Conservation (phyloP, 2,113 vertebrate species). For the Xiphophorus maculatus region DNA sequence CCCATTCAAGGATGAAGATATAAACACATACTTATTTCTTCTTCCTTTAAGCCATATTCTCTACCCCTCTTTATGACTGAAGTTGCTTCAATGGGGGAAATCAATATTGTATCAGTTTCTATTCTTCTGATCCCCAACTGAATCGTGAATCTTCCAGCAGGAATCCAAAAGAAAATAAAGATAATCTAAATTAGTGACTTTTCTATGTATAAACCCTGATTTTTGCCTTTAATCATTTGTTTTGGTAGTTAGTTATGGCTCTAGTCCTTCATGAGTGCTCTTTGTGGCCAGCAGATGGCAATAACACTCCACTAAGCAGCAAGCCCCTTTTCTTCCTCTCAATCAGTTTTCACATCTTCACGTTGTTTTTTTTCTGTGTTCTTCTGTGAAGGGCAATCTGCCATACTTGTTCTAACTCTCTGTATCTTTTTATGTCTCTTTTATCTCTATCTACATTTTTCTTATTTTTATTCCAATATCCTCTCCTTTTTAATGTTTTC, state of each 20-base stretch:
- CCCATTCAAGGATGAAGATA: background rate
- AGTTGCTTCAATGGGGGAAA: slow-evolving; percentile 25
- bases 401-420: slow-evolving; percentile 10
- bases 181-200: background rate
- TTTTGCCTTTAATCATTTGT: background rate
- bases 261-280: background rate
- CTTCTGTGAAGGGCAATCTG: slow-evolving; percentile 29
- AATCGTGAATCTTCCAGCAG: background rate
- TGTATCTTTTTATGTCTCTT: slow-evolving; percentile 7
- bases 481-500: background rate
- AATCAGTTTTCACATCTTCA: background rate
- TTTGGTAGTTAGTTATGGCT: background rate
- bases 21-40: slow-evolving; percentile 26
- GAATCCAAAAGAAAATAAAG: background rate
- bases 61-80: slow-evolving; percentile 31
- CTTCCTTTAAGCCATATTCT: slow-evolving; percentile 25
- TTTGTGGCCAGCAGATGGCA: slow-evolving; percentile 74
- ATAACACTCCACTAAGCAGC: slow-evolving; percentile 55
- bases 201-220: background rate
- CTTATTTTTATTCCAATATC: background rate
- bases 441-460: background rate
- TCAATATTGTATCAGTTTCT: slow-evolving; percentile 32
- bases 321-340: background rate
- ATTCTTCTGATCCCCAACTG: background rate
- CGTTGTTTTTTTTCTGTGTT: background rate